Evolutionary conservation across 2,888 invertebrate species (phyloP), one percentile per base, ranked within the genome.

Genomic region (Dicyrtomina minuta): DNA sequence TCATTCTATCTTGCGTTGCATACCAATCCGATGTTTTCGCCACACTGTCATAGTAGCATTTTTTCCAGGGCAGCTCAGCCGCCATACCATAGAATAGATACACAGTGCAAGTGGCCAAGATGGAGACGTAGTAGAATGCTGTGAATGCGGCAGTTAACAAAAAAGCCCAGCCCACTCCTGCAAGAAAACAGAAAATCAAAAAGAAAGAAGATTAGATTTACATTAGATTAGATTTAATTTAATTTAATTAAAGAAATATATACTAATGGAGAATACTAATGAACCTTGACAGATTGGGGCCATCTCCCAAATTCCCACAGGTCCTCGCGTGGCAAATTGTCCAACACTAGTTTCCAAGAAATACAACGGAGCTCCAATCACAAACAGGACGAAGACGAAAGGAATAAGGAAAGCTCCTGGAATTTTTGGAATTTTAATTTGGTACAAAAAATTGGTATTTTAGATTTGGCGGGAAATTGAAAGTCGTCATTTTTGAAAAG

Each of bases 331-430:
- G 13, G 27, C 24, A 17, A 56, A 56, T 27, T 56, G 56, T 15
- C 56, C 56, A 6, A 56, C 12, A n/a, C 26, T 26, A 15, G 26
- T 24, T 12, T 24, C 24, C 56, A 56, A 15, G 15, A 26, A n/a
- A 33, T 27, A 26, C 8, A 56, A 26, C 15, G 56, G 56, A 15
- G 15, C 26, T n/a, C 27, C 56, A 6, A 56, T 26, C 6, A 17
- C 56, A 3, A 56, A 26, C 15, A 56, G 27, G 27, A 56, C 15
- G n/a, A 26, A 26, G 27, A 56, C 24, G 15, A 26, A 56, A 26
- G 56, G 56, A 17, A 56, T 56, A 27, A 56, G 56, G 27, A 56
- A 56, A 27, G 56, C 56, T 3, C 33, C 33, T 33, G 33, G 8
- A 33, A n/a, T n/a, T n/a, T n/a, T n/a, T n/a, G n/a, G n/a, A n/a